These are phyloP conservation scores for Hycleus cichorii DNA, from an alignment of 1,140 invertebrate genomes.

Conservation along the genomic window DNA sequence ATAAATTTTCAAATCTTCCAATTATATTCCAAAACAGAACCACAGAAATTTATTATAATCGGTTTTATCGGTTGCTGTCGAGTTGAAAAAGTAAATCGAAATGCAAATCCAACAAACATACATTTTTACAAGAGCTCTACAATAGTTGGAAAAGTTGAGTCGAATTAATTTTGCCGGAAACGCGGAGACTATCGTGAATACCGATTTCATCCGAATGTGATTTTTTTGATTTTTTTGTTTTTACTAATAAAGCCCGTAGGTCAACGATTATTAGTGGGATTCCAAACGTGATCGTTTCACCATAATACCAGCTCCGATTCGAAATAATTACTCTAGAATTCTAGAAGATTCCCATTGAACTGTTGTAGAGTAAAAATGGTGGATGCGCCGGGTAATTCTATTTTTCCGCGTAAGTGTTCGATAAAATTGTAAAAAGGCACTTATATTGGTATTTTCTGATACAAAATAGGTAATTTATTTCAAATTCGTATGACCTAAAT, in stretches of 20 bases:
- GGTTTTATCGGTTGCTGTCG: neutral
- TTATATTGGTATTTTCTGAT: too few species aligned
- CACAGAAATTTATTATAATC: slow-evolving; percentile 16
- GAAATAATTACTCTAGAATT: too few species aligned
- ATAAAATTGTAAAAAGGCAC: too few species aligned
- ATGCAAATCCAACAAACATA: too few species aligned
- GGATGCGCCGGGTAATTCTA: too few species aligned
- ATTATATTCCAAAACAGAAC: slow-evolving; percentile 12
- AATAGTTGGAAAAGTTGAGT: neutral
- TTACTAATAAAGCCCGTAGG: slow-evolving; percentile 12
- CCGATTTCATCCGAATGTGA: slow-evolving; percentile 17
- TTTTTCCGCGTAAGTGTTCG: too few species aligned
- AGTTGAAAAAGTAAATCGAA: slow-evolving; percentile 4
- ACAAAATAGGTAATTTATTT: too few species aligned
- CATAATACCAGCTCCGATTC: neutral
- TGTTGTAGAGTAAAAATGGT: too few species aligned
- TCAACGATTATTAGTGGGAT: slow-evolving; percentile 7
- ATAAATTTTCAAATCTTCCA: slow-evolving; percentile 3
- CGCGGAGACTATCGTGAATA: slow-evolving; percentile 12
- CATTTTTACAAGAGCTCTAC: too few species aligned
- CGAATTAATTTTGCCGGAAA: slow-evolving; percentile 20
- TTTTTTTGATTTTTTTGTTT: neutral
- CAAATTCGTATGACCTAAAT: too few species aligned
- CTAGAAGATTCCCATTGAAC: too few species aligned
- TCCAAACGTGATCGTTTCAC: slow-evolving; percentile 3